Percentiles rank a stretch among this genome's conserved stretches.
Evolutionary conservation across 2,888 invertebrate genomes (phyloP).

Genomic region (Mythimna loreyi): DNA sequence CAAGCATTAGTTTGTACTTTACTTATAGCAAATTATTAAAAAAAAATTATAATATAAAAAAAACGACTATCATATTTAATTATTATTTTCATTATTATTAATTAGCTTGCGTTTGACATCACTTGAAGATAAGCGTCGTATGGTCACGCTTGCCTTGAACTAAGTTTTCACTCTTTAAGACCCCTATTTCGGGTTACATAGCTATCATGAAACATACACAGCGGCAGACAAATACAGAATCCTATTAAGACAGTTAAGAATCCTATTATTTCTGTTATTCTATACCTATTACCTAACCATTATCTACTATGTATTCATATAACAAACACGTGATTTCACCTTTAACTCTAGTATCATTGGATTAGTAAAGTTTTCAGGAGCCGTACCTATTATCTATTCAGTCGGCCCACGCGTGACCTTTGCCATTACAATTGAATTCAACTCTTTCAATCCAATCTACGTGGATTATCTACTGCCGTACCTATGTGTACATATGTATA

Average conservation of each 20-base stretch:
- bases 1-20: too few species aligned
- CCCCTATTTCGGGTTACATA: background rate
- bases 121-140: background rate
- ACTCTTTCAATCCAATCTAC: conserved; percentile 44
- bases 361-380: conserved; percentile 41
- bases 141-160: background rate
- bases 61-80: too few species aligned
- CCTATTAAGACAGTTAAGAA: too few species aligned
- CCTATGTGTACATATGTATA: background rate
- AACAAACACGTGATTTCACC: background rate
- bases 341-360: conserved; percentile 24
- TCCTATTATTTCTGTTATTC: too few species aligned
- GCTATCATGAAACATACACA: too few species aligned
- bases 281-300: background rate
- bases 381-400: background rate
- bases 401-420: conserved; percentile 50
- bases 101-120: background rate
- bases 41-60: too few species aligned
- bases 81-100: background rate
- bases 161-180: background rate
- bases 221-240: too few species aligned
- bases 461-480: conserved; percentile 1
- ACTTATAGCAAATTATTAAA: too few species aligned
- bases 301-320: background rate
- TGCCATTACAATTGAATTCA: conserved; percentile 38